These are phyloP conservation scores for Tautogolabrus adspersus DNA, from an alignment of 2,113 vertebrate genomes.

Conservation along the genomic window DNA sequence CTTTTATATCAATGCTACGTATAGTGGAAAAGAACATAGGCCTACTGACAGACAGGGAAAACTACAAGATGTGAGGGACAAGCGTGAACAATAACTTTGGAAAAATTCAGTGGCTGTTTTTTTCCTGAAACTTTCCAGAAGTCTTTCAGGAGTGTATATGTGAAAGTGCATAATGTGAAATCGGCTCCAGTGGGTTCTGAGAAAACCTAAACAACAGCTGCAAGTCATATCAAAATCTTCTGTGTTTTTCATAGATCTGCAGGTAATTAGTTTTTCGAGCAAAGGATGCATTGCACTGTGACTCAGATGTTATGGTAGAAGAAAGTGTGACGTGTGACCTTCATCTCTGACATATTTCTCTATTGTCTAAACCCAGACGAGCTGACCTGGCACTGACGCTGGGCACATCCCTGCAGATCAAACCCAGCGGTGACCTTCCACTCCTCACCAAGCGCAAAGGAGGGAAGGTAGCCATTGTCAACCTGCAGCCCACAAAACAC, in stretches of 20 bases:
- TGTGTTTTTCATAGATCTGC: too few relatives aligned
- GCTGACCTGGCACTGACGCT: slow-evolving; percentile 93
- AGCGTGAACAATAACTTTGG: too few relatives aligned
- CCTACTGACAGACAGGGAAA: too few relatives aligned
- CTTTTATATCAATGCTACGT: too few relatives aligned
- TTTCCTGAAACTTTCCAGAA: too few relatives aligned
- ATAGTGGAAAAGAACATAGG: too few relatives aligned
- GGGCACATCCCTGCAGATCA: slow-evolving; percentile 97
- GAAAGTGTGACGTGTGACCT: neutral
- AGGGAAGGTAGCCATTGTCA: slow-evolving; percentile 93
- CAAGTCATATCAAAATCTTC: neutral
- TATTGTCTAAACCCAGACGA: slow-evolving; percentile 78
- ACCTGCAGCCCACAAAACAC: slow-evolving; percentile 95
- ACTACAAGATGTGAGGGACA: too few relatives aligned
- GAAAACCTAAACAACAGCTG: neutral
- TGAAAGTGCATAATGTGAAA: too few relatives aligned
- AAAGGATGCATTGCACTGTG: neutral
- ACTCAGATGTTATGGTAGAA: neutral
- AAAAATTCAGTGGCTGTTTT: too few relatives aligned
- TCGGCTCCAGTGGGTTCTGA: neutral
- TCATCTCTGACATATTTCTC: neutral
- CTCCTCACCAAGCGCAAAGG: slow-evolving; percentile 95
- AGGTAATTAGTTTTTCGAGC: neutral
- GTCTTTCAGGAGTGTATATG: too few relatives aligned
- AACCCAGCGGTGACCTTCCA: slow-evolving; percentile 94